Base-by-base conservation (phyloP, 1,140 invertebrate genomes). In the Frieseomelitta varia region DNA sequence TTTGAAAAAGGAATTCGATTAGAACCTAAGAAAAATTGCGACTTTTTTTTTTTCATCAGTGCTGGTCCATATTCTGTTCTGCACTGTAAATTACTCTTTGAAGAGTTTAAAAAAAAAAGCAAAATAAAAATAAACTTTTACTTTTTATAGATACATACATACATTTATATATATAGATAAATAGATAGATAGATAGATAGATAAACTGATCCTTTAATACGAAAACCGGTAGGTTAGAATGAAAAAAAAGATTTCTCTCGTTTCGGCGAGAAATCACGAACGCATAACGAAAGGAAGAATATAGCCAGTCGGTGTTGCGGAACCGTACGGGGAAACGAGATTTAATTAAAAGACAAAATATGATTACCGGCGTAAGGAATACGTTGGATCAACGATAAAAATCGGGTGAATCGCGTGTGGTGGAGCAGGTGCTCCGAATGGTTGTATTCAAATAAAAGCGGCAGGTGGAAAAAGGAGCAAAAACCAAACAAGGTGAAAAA, bases 321-420 rank as follows among this genome's bases (percentile, higher is more conserved):
- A 30, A 47, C 47, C 79, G 34, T 39, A 72, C 19, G 34, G 24
- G 39, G 30, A 61, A 68, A 61, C 1, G 14, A 34, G 72, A 65
- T 81, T 81, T 55, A 81, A 81, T 75, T 67, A 39, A 75, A 81
- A 55, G 21, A 75, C 47, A 75, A 81, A 75, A 65, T 75, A 75
- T 81, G 63, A 81, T 34, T 73, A 53, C 21, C 56, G 14, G n/a
- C 12, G 51, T 69, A 69, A 69, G 30, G 24, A 69, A 39, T 65
- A 77, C 24, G 19, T 55, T 19, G 39, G 11, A 65, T 67, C 71
- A 51, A 27, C 58, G 53, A 77, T 56, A 77, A 77, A 77, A 76
- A 68, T 82, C 73, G 61, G 39, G 51, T 47, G 80, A 68, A 68
- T 24, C 80, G 51, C 27, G 79, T 63, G 78, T 34, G 53, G 53